Conservation (phyloP, 1,140 invertebrate genomes). For the Dendrolimus punctatus region DNA sequence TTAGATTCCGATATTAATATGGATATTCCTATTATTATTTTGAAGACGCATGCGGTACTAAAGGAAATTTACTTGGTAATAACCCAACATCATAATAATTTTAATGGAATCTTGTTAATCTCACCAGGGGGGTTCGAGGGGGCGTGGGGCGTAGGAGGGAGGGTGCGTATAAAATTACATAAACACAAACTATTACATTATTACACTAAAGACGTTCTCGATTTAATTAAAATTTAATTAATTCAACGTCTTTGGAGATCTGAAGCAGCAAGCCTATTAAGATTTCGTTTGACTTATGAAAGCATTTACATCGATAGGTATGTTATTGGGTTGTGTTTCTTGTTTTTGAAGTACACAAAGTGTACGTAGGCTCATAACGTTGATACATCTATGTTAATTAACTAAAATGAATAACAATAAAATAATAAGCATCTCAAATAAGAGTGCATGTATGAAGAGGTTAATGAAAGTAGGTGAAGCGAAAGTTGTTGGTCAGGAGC, state of each 20-base stretch:
- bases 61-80: conserved; percentile 19
- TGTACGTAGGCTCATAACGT: too few species aligned
- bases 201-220: conserved; percentile 23
- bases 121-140: conserved; percentile 9
- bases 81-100: conserved; percentile 33
- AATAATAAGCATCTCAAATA: too few species aligned
- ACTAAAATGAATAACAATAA: too few species aligned
- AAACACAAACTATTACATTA: conserved; percentile 23
- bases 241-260: conserved; percentile 14
- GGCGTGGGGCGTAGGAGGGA: conserved; percentile 12
- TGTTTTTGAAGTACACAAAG: too few species aligned
- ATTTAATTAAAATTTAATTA: conserved; percentile 36
- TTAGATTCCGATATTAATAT: too few species aligned
- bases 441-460: too few species aligned
- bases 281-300: too few species aligned
- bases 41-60: conserved; percentile 8
- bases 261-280: not conserved
- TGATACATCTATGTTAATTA: too few species aligned
- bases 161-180: conserved; percentile 38
- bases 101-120: conserved; percentile 51
- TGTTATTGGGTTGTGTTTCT: too few species aligned
- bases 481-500: too few species aligned
- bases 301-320: too few species aligned
- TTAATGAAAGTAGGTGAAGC: too few species aligned
- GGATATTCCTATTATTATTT: not conserved